Percentiles rank a stretch among this genome's conserved stretches.
phyloP scores from a whole-genome alignment of 2,797 vertebrate genomes.

The Acrocephalus scirpaceus region DNA sequence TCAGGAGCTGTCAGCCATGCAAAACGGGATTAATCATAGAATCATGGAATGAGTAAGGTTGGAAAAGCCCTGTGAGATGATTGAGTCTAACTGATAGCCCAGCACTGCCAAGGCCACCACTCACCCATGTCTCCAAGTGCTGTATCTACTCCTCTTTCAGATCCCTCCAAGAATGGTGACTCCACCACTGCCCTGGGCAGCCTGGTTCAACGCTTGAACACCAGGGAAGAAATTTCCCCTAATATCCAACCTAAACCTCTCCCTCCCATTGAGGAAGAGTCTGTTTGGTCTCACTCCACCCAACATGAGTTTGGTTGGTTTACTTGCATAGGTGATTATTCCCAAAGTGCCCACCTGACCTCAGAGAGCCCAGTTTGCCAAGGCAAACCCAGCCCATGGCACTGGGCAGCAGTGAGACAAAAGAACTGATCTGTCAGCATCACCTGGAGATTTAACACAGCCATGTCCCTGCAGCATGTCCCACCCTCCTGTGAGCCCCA shows the following conservation, averaged over 20 bases:
- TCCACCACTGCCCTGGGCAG: background rate
- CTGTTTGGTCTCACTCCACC: background rate
- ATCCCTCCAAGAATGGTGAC: background rate
- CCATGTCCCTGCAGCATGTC: too few species aligned
- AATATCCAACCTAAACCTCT: background rate
- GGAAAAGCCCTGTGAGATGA: background rate
- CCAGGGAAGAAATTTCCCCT: background rate
- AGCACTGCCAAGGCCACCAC: background rate
- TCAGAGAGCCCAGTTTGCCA: background rate
- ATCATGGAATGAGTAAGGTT: background rate
- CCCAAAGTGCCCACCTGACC: background rate
- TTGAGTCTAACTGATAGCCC: background rate
- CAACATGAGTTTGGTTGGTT: background rate
- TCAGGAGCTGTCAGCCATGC: background rate
- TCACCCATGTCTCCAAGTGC: background rate
- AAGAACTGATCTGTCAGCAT: background rate
- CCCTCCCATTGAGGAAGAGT: background rate
- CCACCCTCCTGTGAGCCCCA: background rate
- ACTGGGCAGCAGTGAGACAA: background rate
- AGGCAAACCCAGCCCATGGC: background rate
- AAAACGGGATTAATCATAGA: background rate
- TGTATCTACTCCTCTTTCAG: background rate
- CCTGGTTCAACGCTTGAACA: background rate
- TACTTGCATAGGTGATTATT: too few species aligned
- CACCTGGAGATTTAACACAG: background rate